Evolutionary conservation across 2,113 vertebrate species (phyloP).

Genomic region (Cnemophilus loriae): DNA sequence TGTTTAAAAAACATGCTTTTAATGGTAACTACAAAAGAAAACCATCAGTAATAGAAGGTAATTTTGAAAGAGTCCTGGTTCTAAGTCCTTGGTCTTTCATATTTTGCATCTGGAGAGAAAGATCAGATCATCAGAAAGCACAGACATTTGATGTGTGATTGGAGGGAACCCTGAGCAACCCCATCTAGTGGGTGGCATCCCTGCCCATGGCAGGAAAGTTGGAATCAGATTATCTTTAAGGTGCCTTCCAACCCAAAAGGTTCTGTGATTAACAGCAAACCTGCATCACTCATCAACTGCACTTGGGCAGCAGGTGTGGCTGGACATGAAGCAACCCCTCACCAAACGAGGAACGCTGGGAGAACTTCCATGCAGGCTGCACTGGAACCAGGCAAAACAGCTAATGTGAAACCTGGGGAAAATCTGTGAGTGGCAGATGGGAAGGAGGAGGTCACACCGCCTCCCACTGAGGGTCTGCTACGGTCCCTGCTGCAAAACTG

Average conservation of each 20-base stretch:
- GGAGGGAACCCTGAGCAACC: background rate
- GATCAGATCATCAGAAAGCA: background rate
- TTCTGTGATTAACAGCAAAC: background rate
- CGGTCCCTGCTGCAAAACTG: background rate
- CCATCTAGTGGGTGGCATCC: background rate
- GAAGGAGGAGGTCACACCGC: background rate
- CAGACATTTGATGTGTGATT: background rate
- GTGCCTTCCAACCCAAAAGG: background rate
- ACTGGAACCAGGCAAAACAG: background rate
- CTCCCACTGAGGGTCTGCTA: fast-evolving
- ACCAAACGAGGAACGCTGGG: fast-evolving
- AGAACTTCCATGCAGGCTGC: fast-evolving
- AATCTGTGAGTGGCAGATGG: background rate
- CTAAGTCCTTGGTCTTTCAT: background rate
- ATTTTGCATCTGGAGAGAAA: background rate
- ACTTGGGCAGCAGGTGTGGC: fast-evolving
- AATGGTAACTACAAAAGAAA: background rate
- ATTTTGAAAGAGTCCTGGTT: background rate
- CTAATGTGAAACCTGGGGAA: background rate
- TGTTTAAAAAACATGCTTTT: background rate
- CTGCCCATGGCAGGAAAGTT: background rate
- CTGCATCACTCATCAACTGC: background rate
- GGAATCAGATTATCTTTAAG: background rate
- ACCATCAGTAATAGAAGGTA: background rate
- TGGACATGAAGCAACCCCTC: background rate